These are phyloP conservation scores for Drosophila austrosaltans DNA, from an alignment of 2,888 invertebrate genomes.

Conservation along the genomic window DNA sequence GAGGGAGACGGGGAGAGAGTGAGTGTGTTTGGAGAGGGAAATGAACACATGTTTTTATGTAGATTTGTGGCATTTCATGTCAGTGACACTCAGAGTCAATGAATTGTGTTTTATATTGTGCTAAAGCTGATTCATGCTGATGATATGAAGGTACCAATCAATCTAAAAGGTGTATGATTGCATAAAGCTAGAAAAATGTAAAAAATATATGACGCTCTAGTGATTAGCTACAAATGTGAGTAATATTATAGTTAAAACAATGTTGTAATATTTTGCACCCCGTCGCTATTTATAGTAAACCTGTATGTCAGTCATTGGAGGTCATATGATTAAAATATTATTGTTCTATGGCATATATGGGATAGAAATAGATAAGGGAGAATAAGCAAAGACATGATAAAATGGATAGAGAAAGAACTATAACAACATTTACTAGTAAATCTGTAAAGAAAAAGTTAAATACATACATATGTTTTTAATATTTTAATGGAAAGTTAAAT, in stretches of 20 bases:
- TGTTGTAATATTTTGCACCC: not conserved
- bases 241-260: not conserved
- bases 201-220: conserved; percentile 1
- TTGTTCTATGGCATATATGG: no score
- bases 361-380: no score
- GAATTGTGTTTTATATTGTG: conserved; percentile 20
- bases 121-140: conserved; percentile 37
- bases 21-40: not conserved
- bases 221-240: not conserved
- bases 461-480: no score
- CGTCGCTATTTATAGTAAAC: not conserved
- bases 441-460: no score
- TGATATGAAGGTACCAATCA: conserved; percentile 26
- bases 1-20: not conserved
- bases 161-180: conserved; percentile 13
- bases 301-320: not conserved
- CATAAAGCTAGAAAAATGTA: not conserved
- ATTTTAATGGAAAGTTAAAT: no score
- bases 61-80: conserved; percentile 60
- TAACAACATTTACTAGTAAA: no score
- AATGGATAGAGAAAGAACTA: no score
- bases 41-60: conserved; percentile 30
- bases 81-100: conserved; percentile 67
- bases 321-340: not conserved
- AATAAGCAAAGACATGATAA: no score